Evolutionary conservation across 2,888 invertebrate species (phyloP), one percentile per base, ranked within the genome.

Genomic region (Nebria salina): DNA sequence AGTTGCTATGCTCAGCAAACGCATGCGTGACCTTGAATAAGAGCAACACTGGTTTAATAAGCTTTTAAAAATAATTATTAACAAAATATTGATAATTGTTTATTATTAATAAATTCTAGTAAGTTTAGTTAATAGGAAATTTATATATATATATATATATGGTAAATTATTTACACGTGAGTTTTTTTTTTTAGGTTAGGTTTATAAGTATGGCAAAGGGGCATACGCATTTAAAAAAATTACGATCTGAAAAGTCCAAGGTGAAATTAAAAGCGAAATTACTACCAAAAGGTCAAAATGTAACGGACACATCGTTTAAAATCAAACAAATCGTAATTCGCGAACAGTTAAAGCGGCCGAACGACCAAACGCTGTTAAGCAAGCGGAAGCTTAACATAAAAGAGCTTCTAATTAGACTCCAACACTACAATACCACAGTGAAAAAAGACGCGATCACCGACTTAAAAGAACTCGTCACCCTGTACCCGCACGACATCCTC

Each of bases 301-400:
- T 96, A 4, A 98, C 98, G 0, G 94, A 96, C 87, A 95, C 96
- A 0, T 93, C 94, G 85, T 97, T 98, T 86, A 97, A 97, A 91
- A 92, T 97, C 0, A 95, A 95, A 86, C 95, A 96, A 86, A 97
- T 98, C 84, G 91, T 96, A 1, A 91, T 98, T 65, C 92, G 92
- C 68, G 94, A 96, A 85, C 97, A 97, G 86, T 87, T 96, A 15
- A 90, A 90, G 84, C 86, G 88, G 41, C 90, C 91, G 82, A 91
- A 91, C 85, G 89, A 88, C 25, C 87, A 89, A 6, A 92, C 93
- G 85, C 91, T 92, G 75, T 88, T 94, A 64, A 94, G 94, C 75
- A 91, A 90, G 54, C 91, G 93, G 82, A 95, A 95, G 86, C 90
- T 94, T 2, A 94, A 92, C 86, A 87, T 94, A 0, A 93, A 93